Evolutionary conservation across 2,797 vertebrate genomes (phyloP), one percentile per base, ranked within the genome.

Genomic region (Etheostoma nigrum): DNA sequence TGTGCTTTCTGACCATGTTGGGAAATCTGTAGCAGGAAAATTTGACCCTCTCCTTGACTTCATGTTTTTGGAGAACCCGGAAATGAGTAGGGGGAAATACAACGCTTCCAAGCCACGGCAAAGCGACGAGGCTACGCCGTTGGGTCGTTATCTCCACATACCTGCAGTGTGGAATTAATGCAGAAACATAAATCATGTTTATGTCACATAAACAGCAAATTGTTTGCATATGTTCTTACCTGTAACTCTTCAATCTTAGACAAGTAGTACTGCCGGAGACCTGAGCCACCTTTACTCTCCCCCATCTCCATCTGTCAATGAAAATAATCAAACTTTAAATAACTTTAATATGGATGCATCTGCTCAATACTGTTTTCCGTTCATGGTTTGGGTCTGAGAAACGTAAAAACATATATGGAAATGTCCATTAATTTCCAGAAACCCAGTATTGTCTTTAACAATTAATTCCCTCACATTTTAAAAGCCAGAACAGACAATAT

Each of bases 221-320:
- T 4, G 2, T 25, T 2, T 52, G n/a, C 6, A 58, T 0, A 42
- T 15, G 30, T 30, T 18, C 80, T 96, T 87, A 99, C 98, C 96
- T 99, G 98, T 47, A 99, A 93, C 85, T 99, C 98, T 84, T 99
- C 98, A 60, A 99, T 99, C 92, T 99, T 99, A 33, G 98, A 99
- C 76, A 99, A 91, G 78, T 99, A 99, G 92, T 99, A 99, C 60
- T 99, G 98, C 14, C 97, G 94, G 11, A 99, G 96, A 36, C 98
- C 98, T 1, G 96, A 94, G 72, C 98, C 98, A 3, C 97, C 96
- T 89, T 98, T 99, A 52, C 95, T 95, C 2, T 99, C 98, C 27
- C 98, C 98, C 95, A 97, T 93, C 83, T 99, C 98, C 97, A 99
- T 99, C 98, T 99, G 90, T 55, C 13, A 44, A 78, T 59, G 40